Conservation (phyloP, 2,113 vertebrate species). For the Prionailurus viverrinus region DNA sequence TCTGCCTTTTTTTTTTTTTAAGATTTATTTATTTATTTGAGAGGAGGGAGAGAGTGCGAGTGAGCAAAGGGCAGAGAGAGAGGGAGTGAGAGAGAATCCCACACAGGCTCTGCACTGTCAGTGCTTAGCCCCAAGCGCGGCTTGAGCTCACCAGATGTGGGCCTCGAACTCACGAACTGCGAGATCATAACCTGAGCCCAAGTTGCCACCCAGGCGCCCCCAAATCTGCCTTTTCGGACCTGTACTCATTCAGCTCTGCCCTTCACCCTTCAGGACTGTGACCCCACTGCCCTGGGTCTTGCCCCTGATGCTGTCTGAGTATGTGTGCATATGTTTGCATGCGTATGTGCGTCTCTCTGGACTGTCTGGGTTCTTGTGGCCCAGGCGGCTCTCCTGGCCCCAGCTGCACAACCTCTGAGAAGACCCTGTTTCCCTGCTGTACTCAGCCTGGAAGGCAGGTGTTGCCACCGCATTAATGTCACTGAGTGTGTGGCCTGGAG, state of each 20-base stretch:
- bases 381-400: neutral
- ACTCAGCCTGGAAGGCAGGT: slow-evolving; percentile 31
- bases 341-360: neutral
- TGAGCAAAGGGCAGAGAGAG: too few relatives aligned
- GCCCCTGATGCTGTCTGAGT: neutral
- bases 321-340: too few relatives aligned
- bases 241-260: neutral
- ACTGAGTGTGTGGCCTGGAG: slow-evolving; percentile 72
- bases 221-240: neutral
- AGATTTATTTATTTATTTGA: too few relatives aligned
- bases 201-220: too few relatives aligned
- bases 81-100: too few relatives aligned
- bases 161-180: too few relatives aligned
- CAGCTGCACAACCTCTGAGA: neutral
- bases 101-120: too few relatives aligned
- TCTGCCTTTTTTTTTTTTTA: too few relatives aligned
- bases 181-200: too few relatives aligned
- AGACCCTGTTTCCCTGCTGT: neutral
- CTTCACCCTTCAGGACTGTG: neutral
- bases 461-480: slow-evolving; percentile 52
- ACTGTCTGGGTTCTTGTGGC: neutral
- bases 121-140: too few relatives aligned
- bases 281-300: neutral
- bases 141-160: too few relatives aligned
- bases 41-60: too few relatives aligned